Base-by-base conservation (phyloP, 2,888 invertebrate species). In the Phymatocera aterrima region DNA sequence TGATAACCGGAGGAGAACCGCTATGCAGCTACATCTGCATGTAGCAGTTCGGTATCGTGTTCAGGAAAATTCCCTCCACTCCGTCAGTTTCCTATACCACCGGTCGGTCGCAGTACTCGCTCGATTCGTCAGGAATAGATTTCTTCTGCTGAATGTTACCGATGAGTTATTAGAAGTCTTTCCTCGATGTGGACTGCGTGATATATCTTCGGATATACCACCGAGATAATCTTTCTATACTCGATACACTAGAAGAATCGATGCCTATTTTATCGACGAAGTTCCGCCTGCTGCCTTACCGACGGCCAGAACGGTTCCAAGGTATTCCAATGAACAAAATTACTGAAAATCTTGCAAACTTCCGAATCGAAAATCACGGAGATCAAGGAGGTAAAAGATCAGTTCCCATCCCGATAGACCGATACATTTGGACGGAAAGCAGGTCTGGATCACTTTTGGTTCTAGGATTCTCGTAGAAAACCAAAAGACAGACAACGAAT, bases 1-100 rank as follows among this genome's bases (percentile, higher is more conserved):
- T 57, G 24, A 18, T 57, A 40, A 54, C 12, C n/a, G 8, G 3
- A 3, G 3, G 15, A 12, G 28, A 75, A 57, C 28, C 40, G 28
- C 24, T 75, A n/a, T 18, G 72, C 60, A 75, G 43, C 57, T 3
- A 3, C 75, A 75, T 75, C 75, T 75, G 40, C n/a, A n/a, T n/a
- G 28, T 15, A 54, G 60, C 28, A 40, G 10, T 51, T 21, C 24
- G 21, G 40, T 1, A 34, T 24, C 24, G 21, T 15, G 8, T 34
- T 24, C 40, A 0, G 1, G 46, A 12, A 24, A 3, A 8, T 5
- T 28, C 2, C 51, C 21, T 10, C 37, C 12, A 34, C 51, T 34
- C 48, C 21, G 31, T 72, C 18, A 24, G 54, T 72, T 18, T 31
- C 28, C 3, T 15, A 48, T 5, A 51, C 28, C n/a, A n/a, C n/a